Evolutionary conservation across 2,888 invertebrate species (phyloP), one percentile per base, ranked within the genome.

Genomic region (Rhagonycha lutea): DNA sequence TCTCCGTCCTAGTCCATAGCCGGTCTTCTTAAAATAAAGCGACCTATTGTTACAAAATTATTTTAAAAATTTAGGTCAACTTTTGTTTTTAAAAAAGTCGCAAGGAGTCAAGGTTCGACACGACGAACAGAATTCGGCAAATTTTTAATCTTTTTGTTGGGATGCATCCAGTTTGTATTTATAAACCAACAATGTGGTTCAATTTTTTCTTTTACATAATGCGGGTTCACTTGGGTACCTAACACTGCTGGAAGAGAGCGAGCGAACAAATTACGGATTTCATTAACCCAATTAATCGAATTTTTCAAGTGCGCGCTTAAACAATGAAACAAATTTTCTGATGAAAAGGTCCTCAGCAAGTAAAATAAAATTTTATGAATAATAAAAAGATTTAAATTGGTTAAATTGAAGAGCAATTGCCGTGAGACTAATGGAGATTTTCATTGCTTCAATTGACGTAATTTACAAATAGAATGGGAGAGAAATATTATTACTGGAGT

Each of bases 341-440:
- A 73, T 76, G 67, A 74, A 74, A 78, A 78, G 73, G 76, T 76
- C 78, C 63, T 24, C 18, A 80, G 81, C 80, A 47, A 47, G 47
- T n/a, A 47, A 47, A 83, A 86, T 86, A 85, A 87, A 86, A 86
- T 87, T 87, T 87, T 87, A 87, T 87, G 87, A 87, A 87, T 87
- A 87, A 87, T 87, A 87, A 87, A 87, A 87, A 87, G 86, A 84
- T 84, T 83, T 87, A 87, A 87, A 87, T 87, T 87, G 87, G 86
- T 85, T 87, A 86, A 87, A 87, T 87, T 87, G 87, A 85, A 84
- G 85, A 84, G 86, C 86, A 87, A 87, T 87, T 87, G 87, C 85
- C 87, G 87, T 87, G 87, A 87, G 87, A 87, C 82, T 82, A 83
- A 84, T 84, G 83, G 81, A 80, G 82, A 81, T 81, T 86, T 86